Evolutionary conservation across 2,113 vertebrate species (phyloP).

Genomic region (Silurus asotus): DNA sequence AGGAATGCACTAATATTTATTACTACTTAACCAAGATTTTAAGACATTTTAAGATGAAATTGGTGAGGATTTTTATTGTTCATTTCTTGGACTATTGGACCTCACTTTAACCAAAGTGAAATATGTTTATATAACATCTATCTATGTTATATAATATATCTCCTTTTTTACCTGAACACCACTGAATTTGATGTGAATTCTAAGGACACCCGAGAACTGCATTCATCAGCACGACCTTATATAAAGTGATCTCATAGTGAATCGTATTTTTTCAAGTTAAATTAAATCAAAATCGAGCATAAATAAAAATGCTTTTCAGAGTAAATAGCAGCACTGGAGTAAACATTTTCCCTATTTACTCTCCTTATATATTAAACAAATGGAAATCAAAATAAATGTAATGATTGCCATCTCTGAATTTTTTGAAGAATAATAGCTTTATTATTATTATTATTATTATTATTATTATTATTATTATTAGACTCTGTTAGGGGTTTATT

Average conservation of each 20-base stretch:
- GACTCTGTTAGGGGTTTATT: neutral
- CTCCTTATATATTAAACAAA: neutral
- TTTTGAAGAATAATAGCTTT: too few relatives aligned
- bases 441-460: too few relatives aligned
- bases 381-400: neutral
- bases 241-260: neutral
- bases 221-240: neutral
- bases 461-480: too few relatives aligned
- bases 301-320: neutral
- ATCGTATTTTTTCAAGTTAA: neutral
- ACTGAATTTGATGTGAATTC: too few relatives aligned
- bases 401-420: neutral
- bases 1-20: neutral
- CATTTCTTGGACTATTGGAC: too few relatives aligned
- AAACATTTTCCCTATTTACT: too few relatives aligned
- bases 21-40: neutral
- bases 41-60: neutral
- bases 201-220: too few relatives aligned
- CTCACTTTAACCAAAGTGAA: too few relatives aligned
- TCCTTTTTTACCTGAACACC: too few relatives aligned
- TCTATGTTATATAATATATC: too few relatives aligned
- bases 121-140: too few relatives aligned
- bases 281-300: neutral
- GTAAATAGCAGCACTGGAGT: neutral
- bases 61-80: too few relatives aligned